These are phyloP conservation scores for Gymnorhina tibicen DNA, from an alignment of 2,113 vertebrate genomes.

Conservation along the genomic window DNA sequence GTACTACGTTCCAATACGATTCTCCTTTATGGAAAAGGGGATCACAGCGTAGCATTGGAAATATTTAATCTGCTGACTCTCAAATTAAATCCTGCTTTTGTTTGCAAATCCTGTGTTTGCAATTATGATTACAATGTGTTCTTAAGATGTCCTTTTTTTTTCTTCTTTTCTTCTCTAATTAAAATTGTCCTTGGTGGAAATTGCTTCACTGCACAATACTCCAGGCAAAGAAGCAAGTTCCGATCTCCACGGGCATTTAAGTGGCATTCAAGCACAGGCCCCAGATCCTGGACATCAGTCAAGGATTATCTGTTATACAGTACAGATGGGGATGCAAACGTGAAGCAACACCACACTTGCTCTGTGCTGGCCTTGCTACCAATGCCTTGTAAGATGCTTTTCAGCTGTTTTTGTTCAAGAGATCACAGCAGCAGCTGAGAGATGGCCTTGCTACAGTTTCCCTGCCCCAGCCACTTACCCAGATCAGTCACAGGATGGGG, in stretches of 20 bases:
- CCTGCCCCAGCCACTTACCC: background rate
- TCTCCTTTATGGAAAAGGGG: background rate
- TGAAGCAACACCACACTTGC: background rate
- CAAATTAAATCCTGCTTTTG: background rate
- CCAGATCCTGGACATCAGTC: background rate
- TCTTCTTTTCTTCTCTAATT: background rate
- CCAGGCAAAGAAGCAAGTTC: background rate
- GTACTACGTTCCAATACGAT: fast-evolving
- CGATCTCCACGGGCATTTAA: background rate
- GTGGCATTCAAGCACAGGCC: background rate
- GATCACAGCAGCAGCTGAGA: background rate
- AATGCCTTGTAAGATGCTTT: background rate
- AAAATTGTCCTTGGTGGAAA: background rate
- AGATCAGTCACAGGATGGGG: background rate
- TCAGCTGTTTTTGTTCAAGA: background rate
- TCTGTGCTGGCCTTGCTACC: background rate
- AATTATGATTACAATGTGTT: background rate
- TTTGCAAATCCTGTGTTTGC: too few relatives aligned
- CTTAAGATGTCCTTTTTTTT: background rate
- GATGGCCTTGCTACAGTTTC: background rate
- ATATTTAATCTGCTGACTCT: background rate
- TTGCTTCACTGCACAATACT: background rate
- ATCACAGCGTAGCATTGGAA: background rate
- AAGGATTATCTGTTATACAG: background rate
- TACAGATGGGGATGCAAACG: background rate